A percentile compares a stretch with the other conserved stretches of the same genome.
Evolutionary conservation across 2,888 invertebrate species (phyloP).

Genomic region (Cataglyphis altisquamis): DNA sequence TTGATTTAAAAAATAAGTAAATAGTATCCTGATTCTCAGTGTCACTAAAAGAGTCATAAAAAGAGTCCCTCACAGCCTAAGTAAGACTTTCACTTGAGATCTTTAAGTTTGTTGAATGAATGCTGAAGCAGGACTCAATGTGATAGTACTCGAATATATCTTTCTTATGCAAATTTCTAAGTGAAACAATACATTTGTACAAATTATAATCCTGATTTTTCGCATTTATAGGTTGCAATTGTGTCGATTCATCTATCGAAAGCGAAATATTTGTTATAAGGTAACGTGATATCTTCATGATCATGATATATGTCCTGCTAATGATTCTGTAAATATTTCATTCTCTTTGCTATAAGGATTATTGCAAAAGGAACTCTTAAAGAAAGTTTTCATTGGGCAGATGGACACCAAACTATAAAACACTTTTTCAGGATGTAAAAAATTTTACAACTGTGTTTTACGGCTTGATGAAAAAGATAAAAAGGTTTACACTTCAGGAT

Average conservation of each 20-base stretch:
- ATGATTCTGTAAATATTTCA: conserved; percentile 65
- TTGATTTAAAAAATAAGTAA: conserved; percentile 78
- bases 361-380: conserved; percentile 74
- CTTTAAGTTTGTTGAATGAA: conserved; percentile 73
- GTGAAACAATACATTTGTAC: conserved; percentile 40
- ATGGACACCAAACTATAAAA: conserved; percentile 50
- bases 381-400: conserved; percentile 67
- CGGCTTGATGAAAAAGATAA: conserved; percentile 63
- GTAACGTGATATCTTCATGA: not conserved
- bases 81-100: conserved; percentile 80
- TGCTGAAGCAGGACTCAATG: conserved; percentile 72
- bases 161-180: conserved; percentile 22
- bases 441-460: conserved; percentile 47
- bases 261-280: conserved; percentile 49
- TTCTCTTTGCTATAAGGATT: conserved; percentile 68
- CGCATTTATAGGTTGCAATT: conserved; percentile 16
- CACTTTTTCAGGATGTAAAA: conserved; percentile 45
- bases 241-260: conserved; percentile 55
- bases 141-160: conserved; percentile 36
- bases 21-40: conserved; percentile 72
- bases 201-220: conserved; percentile 51
- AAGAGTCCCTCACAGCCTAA: conserved; percentile 80
- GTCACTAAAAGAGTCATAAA: conserved; percentile 69
- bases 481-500: conserved; percentile 57
- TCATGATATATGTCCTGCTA: conserved; percentile 48